Evolutionary conservation across 2,888 invertebrate genomes (phyloP).

Genomic region (Hecatera dysodea): DNA sequence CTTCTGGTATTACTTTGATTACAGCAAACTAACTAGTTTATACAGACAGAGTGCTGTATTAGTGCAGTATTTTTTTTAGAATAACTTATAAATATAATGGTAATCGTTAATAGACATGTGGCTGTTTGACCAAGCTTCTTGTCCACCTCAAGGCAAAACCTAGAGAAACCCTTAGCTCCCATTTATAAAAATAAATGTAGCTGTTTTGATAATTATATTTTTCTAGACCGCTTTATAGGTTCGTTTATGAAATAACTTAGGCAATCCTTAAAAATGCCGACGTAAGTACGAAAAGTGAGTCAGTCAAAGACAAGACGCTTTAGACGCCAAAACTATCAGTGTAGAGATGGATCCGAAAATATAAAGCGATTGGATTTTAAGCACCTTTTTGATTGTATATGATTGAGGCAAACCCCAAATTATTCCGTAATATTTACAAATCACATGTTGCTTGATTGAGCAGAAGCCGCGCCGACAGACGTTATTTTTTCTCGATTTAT

Average conservation of each 20-base stretch:
- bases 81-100: too few relatives aligned
- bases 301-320: background rate
- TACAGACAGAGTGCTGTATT: background rate
- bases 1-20: constrained; percentile 15
- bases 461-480: constrained; percentile 26
- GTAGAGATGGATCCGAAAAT: constrained; percentile 16
- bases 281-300: background rate
- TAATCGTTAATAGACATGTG: too few relatives aligned
- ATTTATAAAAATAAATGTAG: too few relatives aligned
- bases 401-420: constrained; percentile 57
- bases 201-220: too few relatives aligned
- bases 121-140: too few relatives aligned
- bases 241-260: too few relatives aligned
- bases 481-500: constrained; percentile 25
- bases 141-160: too few relatives aligned
- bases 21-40: constrained; percentile 20
- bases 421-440: constrained; percentile 45
- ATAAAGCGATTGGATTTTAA: constrained; percentile 48
- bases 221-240: too few relatives aligned
- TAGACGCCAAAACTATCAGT: background rate
- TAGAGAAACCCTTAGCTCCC: too few relatives aligned
- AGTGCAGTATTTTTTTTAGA: too few relatives aligned
- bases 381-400: constrained; percentile 37
- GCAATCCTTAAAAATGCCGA: background rate
- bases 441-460: constrained; percentile 45